Percentiles rank a stretch among this genome's conserved stretches.
These are phyloP conservation scores for Bagarius yarrelli DNA, from an alignment of 2,113 vertebrate genomes.

Conservation along the genomic window DNA sequence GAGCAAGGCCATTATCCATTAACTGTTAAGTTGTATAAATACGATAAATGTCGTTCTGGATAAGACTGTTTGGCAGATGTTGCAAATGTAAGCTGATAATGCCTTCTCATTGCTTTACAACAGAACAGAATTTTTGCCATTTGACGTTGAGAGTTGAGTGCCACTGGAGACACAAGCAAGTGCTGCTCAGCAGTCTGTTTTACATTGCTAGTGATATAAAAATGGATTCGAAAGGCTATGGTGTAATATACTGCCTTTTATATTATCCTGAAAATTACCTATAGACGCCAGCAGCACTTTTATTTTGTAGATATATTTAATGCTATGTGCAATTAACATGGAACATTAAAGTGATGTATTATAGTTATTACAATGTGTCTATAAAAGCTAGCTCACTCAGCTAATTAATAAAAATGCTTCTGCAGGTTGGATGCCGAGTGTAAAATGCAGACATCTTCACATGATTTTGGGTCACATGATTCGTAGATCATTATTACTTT, in stretches of 20 bases:
- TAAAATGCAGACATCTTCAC: not conserved
- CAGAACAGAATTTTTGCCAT: too few relatives aligned
- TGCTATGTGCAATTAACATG: not conserved
- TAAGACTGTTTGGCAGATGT: too few relatives aligned
- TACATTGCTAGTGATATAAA: too few relatives aligned
- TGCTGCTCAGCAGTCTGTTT: too few relatives aligned
- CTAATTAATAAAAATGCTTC: not conserved
- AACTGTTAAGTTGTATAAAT: too few relatives aligned
- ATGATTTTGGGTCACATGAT: not conserved
- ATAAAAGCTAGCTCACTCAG: not conserved
- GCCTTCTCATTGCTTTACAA: too few relatives aligned
- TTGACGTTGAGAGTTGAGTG: too few relatives aligned
- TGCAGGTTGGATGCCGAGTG: not conserved
- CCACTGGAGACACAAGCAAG: too few relatives aligned
- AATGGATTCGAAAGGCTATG: too few relatives aligned
- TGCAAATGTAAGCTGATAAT: too few relatives aligned
- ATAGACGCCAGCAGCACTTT: not conserved
- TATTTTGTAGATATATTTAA: not conserved
- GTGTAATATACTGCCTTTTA: not conserved
- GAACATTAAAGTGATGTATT: not conserved
- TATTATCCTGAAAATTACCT: not conserved
- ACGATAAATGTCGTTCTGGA: too few relatives aligned
- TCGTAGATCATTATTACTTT: not conserved
- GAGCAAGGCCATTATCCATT: too few relatives aligned
- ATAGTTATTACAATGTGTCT: not conserved